These are phyloP conservation scores for Pachypanchax playfairii DNA, from an alignment of 2,113 vertebrate genomes.

Conservation along the genomic window DNA sequence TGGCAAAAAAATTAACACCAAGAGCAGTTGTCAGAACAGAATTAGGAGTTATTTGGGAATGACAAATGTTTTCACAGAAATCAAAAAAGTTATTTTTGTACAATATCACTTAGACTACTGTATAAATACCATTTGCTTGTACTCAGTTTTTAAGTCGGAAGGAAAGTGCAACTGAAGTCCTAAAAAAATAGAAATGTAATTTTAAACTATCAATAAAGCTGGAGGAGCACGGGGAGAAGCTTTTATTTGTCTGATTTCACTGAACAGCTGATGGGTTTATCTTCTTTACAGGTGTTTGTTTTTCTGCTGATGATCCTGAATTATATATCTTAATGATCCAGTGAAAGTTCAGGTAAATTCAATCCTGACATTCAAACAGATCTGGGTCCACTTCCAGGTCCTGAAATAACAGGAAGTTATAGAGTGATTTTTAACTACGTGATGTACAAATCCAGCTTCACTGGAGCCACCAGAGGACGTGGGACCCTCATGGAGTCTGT, in stretches of 20 bases:
- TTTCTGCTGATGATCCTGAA: too few relatives aligned
- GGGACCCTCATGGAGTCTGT: too few relatives aligned
- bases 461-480: too few relatives aligned
- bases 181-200: conserved; percentile 99
- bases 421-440: too few relatives aligned
- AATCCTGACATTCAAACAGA: too few relatives aligned
- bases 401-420: too few relatives aligned
- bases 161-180: conserved; percentile 98
- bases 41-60: conserved; percentile 93
- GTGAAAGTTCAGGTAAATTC: too few relatives aligned
- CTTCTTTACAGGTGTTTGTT: neutral
- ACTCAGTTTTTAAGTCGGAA: conserved; percentile 99
- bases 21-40: conserved; percentile 84
- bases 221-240: conserved; percentile 94
- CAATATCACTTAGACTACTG: conserved; percentile 99
- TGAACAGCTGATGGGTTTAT: neutral
- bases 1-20: conserved; percentile 79
- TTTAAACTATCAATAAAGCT: conserved; percentile 99
- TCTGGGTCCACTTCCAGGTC: too few relatives aligned
- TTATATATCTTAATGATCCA: too few relatives aligned
- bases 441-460: too few relatives aligned
- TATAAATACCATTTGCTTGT: conserved; percentile 99
- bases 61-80: conserved; percentile 99
- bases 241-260: conserved; percentile 23
- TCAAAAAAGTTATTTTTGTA: conserved; percentile 99